phyloP scores from a whole-genome alignment of 2,113 vertebrate species.

The Nibea albiflora region DNA sequence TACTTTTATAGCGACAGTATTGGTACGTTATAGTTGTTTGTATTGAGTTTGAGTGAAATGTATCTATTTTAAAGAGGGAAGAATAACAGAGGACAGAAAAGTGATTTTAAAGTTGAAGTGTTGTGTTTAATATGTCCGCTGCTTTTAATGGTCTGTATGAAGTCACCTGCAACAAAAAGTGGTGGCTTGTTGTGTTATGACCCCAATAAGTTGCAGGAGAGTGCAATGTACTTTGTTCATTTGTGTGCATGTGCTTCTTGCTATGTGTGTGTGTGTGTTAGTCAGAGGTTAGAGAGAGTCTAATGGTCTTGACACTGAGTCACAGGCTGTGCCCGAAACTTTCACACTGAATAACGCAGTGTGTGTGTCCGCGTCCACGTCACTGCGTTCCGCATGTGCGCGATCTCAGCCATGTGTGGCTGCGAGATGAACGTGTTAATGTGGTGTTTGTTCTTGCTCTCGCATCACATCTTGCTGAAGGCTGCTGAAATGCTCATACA shows the following conservation, averaged over 20 bases:
- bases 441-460: neutral
- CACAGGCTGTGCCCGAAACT: constrained; percentile 26
- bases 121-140: too few species aligned
- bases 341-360: constrained; percentile 17
- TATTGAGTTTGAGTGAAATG: too few species aligned
- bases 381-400: neutral
- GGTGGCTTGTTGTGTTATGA: neutral
- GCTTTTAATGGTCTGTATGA: too few species aligned
- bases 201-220: neutral
- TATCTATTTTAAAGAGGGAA: too few species aligned
- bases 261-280: constrained; percentile 7
- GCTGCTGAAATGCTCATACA: neutral
- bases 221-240: neutral
- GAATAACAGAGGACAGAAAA: too few species aligned
- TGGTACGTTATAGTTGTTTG: too few species aligned
- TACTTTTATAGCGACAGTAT: too few species aligned
- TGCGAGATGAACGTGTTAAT: neutral
- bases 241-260: constrained; percentile 13
- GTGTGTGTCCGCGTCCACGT: neutral
- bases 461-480: neutral
- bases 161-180: too few species aligned
- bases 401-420: neutral
- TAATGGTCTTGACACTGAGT: constrained; percentile 30
- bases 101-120: neutral
- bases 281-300: neutral